Evolutionary conservation across 1,140 invertebrate genomes (phyloP).

Genomic region (Tenebrio molitor): DNA sequence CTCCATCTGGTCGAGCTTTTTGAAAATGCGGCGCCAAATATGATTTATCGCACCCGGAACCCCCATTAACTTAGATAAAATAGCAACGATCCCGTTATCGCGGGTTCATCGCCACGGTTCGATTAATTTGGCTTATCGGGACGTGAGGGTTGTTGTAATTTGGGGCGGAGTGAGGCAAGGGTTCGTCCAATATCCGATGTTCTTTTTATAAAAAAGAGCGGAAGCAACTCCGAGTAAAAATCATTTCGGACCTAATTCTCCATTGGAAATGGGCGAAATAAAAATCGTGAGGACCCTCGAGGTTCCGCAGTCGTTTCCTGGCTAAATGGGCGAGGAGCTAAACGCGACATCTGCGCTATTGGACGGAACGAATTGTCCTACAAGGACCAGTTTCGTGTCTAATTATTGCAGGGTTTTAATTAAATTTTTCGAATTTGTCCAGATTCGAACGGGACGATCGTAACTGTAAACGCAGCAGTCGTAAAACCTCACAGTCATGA

Average conservation of each 20-base stretch:
- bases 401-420: neutral
- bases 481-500: no score
- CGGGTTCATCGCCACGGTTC: neutral
- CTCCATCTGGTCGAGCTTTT: no score
- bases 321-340: neutral
- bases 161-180: no score
- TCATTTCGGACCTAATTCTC: constrained; percentile 9
- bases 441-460: neutral
- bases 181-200: no score
- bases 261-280: constrained; percentile 6
- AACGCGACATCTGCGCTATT: neutral
- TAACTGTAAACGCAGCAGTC: no score
- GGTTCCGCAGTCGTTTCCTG: neutral
- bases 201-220: no score
- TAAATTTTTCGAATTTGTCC: neutral
- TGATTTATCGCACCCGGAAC: no score
- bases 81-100: constrained; percentile 6
- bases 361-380: neutral
- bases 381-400: neutral
- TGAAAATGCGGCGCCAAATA: no score
- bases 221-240: constrained; percentile 1
- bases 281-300: neutral
- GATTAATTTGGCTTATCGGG: constrained; percentile 13
- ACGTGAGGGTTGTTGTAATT: neutral
- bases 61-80: neutral